phyloP scores from a whole-genome alignment of 2,113 vertebrate species.

The Sitta europaea region DNA sequence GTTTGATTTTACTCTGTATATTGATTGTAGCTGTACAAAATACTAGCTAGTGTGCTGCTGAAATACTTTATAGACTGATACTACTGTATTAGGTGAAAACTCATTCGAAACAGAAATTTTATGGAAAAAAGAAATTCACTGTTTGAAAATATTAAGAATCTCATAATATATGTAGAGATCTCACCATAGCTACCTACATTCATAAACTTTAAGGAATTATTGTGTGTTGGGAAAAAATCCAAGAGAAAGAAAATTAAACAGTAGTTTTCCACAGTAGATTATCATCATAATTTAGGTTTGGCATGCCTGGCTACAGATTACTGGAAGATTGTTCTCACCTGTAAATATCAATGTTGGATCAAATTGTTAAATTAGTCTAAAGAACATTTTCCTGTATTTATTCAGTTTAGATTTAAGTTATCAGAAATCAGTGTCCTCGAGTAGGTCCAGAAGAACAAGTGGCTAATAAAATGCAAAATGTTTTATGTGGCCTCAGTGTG shows the following conservation, averaged over 20 bases:
- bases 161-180: background rate
- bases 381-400: background rate
- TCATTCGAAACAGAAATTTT: background rate
- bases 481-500: background rate
- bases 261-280: background rate
- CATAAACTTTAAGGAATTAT: background rate
- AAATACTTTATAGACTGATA: background rate
- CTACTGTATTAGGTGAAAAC: background rate
- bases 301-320: background rate
- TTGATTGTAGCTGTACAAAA: background rate
- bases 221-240: background rate
- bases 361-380: background rate
- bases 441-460: background rate
- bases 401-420: background rate
- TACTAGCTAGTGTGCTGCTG: background rate
- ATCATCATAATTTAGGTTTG: background rate
- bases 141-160: background rate
- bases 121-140: background rate
- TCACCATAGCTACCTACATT: background rate
- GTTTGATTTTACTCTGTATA: background rate
- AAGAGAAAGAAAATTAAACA: background rate
- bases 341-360: background rate
- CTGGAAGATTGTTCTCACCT: background rate
- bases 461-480: conserved; percentile 27
- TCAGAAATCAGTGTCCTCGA: background rate